Evolutionary conservation across 2,797 vertebrate genomes (phyloP).

Genomic region (Rhodeus uyekii): DNA sequence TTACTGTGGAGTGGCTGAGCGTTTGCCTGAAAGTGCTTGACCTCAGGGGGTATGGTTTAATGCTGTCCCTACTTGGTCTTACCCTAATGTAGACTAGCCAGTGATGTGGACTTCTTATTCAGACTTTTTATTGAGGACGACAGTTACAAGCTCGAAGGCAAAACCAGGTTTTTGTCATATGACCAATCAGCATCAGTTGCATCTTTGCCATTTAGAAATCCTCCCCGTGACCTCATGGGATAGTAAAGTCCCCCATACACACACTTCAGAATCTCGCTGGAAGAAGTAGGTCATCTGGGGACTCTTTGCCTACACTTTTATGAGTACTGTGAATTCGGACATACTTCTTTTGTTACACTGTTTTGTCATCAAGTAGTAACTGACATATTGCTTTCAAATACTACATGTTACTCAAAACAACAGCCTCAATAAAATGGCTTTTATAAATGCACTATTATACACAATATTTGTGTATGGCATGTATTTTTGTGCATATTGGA

Average conservation of each 20-base stretch:
- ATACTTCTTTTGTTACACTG: too few species aligned
- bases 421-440: neutral
- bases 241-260: too few species aligned
- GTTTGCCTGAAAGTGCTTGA: conserved; percentile 19
- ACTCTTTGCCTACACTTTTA: too few species aligned
- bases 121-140: too few species aligned
- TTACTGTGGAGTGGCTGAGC: conserved; percentile 14
- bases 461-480: neutral
- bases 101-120: too few species aligned
- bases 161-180: neutral
- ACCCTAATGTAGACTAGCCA: conserved; percentile 2
- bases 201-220: too few species aligned
- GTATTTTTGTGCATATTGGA: neutral
- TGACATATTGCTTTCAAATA: neutral
- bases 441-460: neutral
- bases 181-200: too few species aligned
- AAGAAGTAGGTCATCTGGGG: too few species aligned
- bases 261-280: too few species aligned
- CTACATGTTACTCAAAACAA: neutral
- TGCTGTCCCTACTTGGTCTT: conserved; percentile 16
- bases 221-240: too few species aligned
- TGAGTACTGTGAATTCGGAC: too few species aligned
- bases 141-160: neutral
- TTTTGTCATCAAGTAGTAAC: too few species aligned
- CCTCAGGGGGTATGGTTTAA: conserved; percentile 20